These are phyloP conservation scores for Lipotes vexillifer DNA, from an alignment of 2,113 vertebrate species.

Conservation along the genomic window DNA sequence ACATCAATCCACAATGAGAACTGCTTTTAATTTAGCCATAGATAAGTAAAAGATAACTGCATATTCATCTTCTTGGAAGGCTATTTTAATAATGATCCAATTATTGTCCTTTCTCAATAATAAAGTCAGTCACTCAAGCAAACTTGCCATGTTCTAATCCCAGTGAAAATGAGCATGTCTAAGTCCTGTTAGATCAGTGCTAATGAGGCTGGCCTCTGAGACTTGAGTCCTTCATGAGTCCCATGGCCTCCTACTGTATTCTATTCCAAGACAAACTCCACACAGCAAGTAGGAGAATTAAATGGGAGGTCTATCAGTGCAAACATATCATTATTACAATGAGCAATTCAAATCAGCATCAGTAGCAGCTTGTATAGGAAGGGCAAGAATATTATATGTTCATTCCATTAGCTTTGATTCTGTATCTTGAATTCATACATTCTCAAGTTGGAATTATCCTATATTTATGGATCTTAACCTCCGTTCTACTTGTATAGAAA, in stretches of 20 bases:
- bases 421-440: neutral
- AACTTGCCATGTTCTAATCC: neutral
- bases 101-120: conserved; percentile 55
- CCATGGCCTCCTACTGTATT: neutral
- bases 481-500: neutral
- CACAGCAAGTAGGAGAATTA: neutral
- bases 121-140: conserved; percentile 41
- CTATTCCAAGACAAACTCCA: neutral
- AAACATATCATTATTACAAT: neutral
- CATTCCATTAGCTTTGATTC: neutral
- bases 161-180: neutral
- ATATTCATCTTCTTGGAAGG: conserved; percentile 56
- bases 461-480: neutral
- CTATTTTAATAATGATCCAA: conserved; percentile 47
- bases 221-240: neutral
- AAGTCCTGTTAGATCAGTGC: neutral
- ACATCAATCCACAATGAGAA: conserved; percentile 56
- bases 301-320: neutral
- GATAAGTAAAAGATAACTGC: conserved; percentile 59
- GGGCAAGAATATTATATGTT: neutral
- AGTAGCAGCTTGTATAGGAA: neutral
- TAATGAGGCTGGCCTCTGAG: neutral
- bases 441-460: neutral
- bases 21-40: conserved; percentile 62
- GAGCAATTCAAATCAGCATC: neutral